Percentiles rank a stretch among this genome's conserved stretches.
Conservation (phyloP, 2,113 vertebrate species). For the Apus apus region DNA sequence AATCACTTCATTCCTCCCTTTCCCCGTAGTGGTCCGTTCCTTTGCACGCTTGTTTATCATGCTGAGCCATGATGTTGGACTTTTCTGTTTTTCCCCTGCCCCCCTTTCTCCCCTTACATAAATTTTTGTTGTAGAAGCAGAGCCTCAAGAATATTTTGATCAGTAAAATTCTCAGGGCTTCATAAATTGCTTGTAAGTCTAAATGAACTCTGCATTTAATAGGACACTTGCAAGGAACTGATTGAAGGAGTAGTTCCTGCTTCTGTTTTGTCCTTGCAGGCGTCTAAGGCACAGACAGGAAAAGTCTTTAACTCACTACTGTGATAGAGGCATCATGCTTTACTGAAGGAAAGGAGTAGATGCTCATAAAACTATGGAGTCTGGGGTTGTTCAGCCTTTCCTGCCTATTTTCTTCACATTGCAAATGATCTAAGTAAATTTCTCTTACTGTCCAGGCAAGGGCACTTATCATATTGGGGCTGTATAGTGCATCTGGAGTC, state of each 20-base stretch:
- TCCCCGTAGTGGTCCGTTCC: background rate
- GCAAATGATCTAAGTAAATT: background rate
- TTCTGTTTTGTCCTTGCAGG: background rate
- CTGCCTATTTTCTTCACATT: background rate
- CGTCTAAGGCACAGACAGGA: background rate
- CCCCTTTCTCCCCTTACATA: background rate
- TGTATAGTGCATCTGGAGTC: background rate
- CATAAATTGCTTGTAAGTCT: conserved; percentile 7
- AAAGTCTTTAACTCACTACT: background rate
- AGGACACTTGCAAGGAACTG: background rate
- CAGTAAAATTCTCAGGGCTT: background rate
- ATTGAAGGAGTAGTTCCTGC: background rate
- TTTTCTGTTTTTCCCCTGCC: background rate
- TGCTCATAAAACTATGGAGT: background rate
- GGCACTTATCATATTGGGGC: background rate
- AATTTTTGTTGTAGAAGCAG: conserved; percentile 36
- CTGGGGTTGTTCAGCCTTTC: background rate
- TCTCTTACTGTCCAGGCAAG: background rate
- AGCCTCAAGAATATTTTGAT: conserved; percentile 13
- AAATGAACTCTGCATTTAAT: conserved; percentile 12
- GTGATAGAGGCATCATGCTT: background rate
- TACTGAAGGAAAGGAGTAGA: background rate
- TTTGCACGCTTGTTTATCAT: background rate
- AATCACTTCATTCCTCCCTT: background rate
- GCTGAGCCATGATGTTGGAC: background rate